Base-by-base conservation (phyloP, 37 sponge, comb jelly and placozoan species). In the Mnemiopsis leidyi region DNA sequence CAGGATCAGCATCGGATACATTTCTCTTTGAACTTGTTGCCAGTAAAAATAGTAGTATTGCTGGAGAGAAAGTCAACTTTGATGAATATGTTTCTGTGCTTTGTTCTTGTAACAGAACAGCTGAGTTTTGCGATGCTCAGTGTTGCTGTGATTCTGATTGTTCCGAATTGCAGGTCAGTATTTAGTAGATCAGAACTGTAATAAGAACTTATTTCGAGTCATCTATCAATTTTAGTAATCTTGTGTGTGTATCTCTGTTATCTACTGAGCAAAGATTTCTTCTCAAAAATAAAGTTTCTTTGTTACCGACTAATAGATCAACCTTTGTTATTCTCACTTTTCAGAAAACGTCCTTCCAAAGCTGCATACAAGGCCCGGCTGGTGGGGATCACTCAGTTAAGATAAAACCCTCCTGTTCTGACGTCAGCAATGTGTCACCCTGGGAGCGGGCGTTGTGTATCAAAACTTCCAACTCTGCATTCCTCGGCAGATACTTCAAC, bases 71-170 rank as follows among this genome's bases (percentile, higher is more conserved):
- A 32, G 33, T 77, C 1, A 20, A 77, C 35, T 77, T 34, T 32
- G 79, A 77, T 16, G 36, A 77, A 13, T 77, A 77, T 77, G 79
- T 34, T 16, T 16, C 26, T 31, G 79, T 77, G 16, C 18, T 1
- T 34, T 77, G 79, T 32, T 34, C 79, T 32, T 77, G 79, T 77
- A 36, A 77, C 33, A 13, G 16, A 13, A 31, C 32, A 7, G 3
- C 32, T 33, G 79, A 32, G 1, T 32, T 31, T 18, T 77, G 79
- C 33, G 79, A 77, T 77, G 35, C 1, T 34, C 32, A 20, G 79
- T 77, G 79, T 32, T 77, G 79, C 18, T 77, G 79, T 77, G 79
- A 77, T 32, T 31, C 26, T 20, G 79, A 77, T 32, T 77, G 79
- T 36, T 77, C 79, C 2, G 32, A 28, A 33, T 0, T 9, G 0